These are phyloP conservation scores for Empidonax traillii DNA, from an alignment of 2,113 vertebrate genomes.

Conservation along the genomic window DNA sequence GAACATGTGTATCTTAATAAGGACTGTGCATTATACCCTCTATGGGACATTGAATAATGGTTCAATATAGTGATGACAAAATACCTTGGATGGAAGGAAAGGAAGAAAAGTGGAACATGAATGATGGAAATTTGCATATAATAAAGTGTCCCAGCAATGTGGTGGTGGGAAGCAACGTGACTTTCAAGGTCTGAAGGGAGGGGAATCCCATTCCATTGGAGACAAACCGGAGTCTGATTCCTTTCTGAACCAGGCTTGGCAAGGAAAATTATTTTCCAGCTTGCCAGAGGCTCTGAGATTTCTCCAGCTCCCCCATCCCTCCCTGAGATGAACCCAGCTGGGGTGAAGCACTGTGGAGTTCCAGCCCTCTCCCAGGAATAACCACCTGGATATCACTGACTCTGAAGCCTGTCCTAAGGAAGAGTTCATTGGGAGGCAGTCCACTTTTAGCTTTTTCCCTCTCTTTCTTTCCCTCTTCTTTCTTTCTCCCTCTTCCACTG, in stretches of 20 bases:
- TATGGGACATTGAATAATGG: conserved; percentile 34
- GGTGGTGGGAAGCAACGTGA: background rate
- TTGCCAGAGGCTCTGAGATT: background rate
- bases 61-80: conserved; percentile 29
- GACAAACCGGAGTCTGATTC: background rate
- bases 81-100: background rate
- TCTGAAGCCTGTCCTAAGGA: background rate
- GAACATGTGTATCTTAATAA: conserved; percentile 39
- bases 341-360: background rate
- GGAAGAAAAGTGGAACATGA: background rate
- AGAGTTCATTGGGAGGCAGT: background rate
- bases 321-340: background rate
- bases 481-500: background rate
- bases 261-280: background rate
- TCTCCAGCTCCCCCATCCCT: background rate
- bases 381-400: background rate
- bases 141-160: conserved; percentile 2
- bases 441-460: background rate
- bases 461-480: background rate
- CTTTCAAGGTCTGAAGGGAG: background rate
- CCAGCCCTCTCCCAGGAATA: background rate
- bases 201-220: background rate
- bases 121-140: conserved; percentile 5
- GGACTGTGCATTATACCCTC: conserved; percentile 23
- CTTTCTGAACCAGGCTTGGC: background rate